Conservation (phyloP, 1,140 invertebrate species). For the Cydia fagiglandana region DNA sequence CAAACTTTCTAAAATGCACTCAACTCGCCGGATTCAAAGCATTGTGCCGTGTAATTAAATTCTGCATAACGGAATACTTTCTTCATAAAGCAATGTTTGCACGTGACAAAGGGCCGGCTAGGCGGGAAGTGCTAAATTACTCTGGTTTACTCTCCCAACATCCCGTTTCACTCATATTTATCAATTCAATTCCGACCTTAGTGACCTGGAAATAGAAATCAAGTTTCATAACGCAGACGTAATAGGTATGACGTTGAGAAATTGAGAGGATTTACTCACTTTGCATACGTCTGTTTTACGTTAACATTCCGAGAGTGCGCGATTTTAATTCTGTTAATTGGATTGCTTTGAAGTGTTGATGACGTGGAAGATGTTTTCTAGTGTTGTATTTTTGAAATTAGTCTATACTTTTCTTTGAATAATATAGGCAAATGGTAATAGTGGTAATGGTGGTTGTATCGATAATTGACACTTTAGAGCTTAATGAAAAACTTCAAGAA, state of each 20-base stretch:
- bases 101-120: constrained; percentile 29
- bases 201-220: background rate
- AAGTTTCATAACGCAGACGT: background rate
- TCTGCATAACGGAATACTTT: constrained; percentile 26
- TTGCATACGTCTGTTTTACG: constrained; percentile 28
- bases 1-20: constrained; percentile 27
- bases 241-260: background rate
- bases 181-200: background rate
- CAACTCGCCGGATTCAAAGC: constrained; percentile 11
- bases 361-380: constrained; percentile 24
- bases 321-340: constrained; percentile 31
- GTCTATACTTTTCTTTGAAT: background rate
- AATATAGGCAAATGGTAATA: background rate
- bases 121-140: constrained; percentile 27
- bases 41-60: constrained; percentile 26
- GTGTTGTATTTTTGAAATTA: background rate
- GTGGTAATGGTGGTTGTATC: too few species aligned
- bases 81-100: constrained; percentile 27
- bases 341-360: constrained; percentile 28
- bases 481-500: too few species aligned
- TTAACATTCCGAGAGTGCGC: constrained; percentile 26
- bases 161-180: background rate
- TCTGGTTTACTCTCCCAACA: background rate
- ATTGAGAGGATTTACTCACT: background rate
- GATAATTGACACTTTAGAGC: too few species aligned